phyloP scores from a whole-genome alignment of 2,888 invertebrate genomes.

The Cetonia aurata region DNA sequence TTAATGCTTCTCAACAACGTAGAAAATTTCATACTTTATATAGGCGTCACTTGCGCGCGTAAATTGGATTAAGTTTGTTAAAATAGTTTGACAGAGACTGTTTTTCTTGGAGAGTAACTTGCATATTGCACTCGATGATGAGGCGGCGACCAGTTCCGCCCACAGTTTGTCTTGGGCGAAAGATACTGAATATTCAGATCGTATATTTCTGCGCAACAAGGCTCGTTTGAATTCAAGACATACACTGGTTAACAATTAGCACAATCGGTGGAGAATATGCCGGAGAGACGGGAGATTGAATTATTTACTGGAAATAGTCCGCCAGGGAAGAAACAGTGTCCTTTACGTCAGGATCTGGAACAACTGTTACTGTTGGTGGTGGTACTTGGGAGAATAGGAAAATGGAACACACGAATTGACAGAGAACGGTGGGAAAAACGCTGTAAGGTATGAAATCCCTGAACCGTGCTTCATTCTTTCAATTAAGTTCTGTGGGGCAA shows the following conservation, averaged over 20 bases:
- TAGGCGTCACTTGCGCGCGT: too few relatives aligned
- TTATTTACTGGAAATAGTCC: too few relatives aligned
- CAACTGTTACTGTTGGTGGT: too few relatives aligned
- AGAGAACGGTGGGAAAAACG: neutral
- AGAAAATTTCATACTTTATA: too few relatives aligned
- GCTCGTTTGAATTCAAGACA: constrained; percentile 14
- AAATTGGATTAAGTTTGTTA: too few relatives aligned
- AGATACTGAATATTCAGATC: constrained; percentile 18
- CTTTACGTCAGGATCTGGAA: neutral
- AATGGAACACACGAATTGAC: constrained; percentile 15
- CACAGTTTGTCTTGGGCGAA: neutral
- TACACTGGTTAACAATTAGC: constrained; percentile 27
- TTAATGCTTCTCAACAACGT: too few relatives aligned
- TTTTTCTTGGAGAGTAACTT: too few relatives aligned
- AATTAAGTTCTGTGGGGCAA: constrained; percentile 28
- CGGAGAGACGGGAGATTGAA: constrained; percentile 2
- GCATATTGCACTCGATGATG: too few relatives aligned
- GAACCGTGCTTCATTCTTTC: constrained; percentile 21
- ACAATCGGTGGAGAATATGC: neutral
- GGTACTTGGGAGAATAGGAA: neutral
- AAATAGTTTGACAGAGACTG: too few relatives aligned
- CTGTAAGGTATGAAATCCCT: constrained; percentile 1
- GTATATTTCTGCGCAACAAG: neutral
- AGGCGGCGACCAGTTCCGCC: too few relatives aligned
- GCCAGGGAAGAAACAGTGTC: constrained; percentile 8